Evolutionary conservation across 2,797 vertebrate species (phyloP), one percentile per base, ranked within the genome.

Genomic region (Sebastes alutus): DNA sequence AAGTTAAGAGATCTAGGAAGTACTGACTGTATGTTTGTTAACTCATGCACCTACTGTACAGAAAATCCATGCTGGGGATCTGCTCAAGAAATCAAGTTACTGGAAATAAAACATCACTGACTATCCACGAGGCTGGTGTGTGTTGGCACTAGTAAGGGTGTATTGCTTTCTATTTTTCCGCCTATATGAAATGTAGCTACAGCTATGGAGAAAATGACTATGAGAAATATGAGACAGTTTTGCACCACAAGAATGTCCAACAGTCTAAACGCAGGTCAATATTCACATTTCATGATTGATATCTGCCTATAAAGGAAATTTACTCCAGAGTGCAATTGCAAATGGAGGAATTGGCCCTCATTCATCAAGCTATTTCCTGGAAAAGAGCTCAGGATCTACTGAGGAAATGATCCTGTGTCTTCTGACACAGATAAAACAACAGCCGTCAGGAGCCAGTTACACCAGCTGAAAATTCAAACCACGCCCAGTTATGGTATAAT

Each of bases 1-100:
- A 74, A 68, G 68, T 72, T 62, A 33, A 42, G 12, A 70, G 69
- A 81, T 42, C 25, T 42, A 63, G n/a, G 30, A 70, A 80, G 61
- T 25, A 74, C 67, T 56, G n/a, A 61, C 46, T 74, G 70, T 72
- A 32, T 69, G 49, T 80, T 60, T 83, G 20, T 67, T 64, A 54
- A 72, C 46, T 84, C 91, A 90, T 94, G 92, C 91, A 87, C 66
- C 58, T 77, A 87, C 38, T 38, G 13, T 38, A 38, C 27, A 64
- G 42, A 78, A 62, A 85, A 78, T 78, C 74, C 88, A 93, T 92
- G 91, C 89, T 71, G 60, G 59, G 63, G 60, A 72, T 73, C 79
- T 74, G 22, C 52, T 73, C 25, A 75, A 71, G 56, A 71, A 81
- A 56, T 55, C 13, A 59, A 59, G 25, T 64, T 62, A 76, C 35